Conservation (phyloP, 1,140 invertebrate genomes). For the Drosophila kikkawai region DNA sequence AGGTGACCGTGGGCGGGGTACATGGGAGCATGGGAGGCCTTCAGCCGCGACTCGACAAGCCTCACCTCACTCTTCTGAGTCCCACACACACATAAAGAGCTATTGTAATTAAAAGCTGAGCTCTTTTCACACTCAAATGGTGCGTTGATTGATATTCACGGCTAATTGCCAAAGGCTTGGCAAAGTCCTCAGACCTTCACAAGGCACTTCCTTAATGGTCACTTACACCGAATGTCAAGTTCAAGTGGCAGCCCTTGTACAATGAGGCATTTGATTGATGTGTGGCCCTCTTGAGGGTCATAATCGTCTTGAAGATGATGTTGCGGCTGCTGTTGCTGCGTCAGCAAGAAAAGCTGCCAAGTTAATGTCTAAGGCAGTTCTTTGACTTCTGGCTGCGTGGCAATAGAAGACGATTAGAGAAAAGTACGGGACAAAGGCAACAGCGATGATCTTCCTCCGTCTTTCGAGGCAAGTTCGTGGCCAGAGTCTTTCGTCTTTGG, state of each 20-base stretch:
- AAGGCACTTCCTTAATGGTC: constrained; percentile 65
- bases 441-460: not conserved
- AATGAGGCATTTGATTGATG: constrained; percentile 68
- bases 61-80: constrained; percentile 31
- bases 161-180: constrained; percentile 75
- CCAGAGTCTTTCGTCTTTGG: constrained; percentile 66
- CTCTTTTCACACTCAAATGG: constrained; percentile 68
- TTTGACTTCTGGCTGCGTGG: constrained; percentile 42
- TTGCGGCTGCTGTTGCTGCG: constrained; percentile 26
- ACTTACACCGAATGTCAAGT: constrained; percentile 57
- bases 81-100: constrained; percentile 34
- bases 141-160: constrained; percentile 77
- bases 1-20: constrained; percentile 63
- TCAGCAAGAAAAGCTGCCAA: constrained; percentile 46
- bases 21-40: constrained; percentile 53
- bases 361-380: constrained; percentile 43
- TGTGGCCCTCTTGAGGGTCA: constrained; percentile 38
- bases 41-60: constrained; percentile 27
- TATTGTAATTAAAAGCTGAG: constrained; percentile 74
- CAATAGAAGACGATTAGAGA: constrained; percentile 35
- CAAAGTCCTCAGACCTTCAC: constrained; percentile 28
- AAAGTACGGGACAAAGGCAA: constrained; percentile 32
- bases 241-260: constrained; percentile 57
- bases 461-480: constrained; percentile 30
- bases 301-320: constrained; percentile 45